Conservation (phyloP, 2,113 vertebrate species). For the Periophthalmus modestus region DNA sequence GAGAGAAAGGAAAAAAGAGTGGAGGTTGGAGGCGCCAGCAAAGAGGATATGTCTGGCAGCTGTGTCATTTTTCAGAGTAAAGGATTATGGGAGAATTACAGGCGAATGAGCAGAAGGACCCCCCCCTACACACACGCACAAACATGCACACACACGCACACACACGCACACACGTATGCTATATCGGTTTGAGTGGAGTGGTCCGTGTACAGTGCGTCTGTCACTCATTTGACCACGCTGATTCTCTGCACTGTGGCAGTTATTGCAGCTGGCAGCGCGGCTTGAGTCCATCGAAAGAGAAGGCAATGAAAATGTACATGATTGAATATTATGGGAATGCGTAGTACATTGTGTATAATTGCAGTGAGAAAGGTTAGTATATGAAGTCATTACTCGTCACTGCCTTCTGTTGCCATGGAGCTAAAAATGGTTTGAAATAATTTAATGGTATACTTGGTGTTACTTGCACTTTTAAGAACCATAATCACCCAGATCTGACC, state of each 20-base stretch:
- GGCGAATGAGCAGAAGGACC: slow-evolving; percentile 43
- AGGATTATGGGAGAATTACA: slow-evolving; percentile 69
- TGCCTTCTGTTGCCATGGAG: background rate
- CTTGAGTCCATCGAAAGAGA: background rate
- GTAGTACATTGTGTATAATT: background rate
- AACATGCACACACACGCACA: slow-evolving; percentile 1
- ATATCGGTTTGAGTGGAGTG: slow-evolving; percentile 6
- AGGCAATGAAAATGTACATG: background rate
- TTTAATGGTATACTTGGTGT: background rate
- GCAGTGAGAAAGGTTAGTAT: background rate
- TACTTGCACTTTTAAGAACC: background rate
- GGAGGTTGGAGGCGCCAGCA: slow-evolving; percentile 58
- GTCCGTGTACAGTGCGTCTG: slow-evolving; percentile 16
- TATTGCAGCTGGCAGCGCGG: slow-evolving; percentile 32
- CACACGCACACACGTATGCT: background rate
- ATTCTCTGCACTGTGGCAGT: slow-evolving; percentile 31
- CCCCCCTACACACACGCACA: slow-evolving; percentile 13
- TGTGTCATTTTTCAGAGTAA: slow-evolving; percentile 65
- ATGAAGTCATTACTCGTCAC: background rate
- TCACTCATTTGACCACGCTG: slow-evolving; percentile 30
- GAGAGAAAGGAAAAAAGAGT: slow-evolving; percentile 42
- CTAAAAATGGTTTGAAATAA: background rate
- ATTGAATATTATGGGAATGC: background rate
- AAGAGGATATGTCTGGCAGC: slow-evolving; percentile 66
- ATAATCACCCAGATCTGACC: background rate